These are phyloP conservation scores for Chelmon rostratus DNA, from an alignment of 2,797 vertebrate species.

Conservation along the genomic window DNA sequence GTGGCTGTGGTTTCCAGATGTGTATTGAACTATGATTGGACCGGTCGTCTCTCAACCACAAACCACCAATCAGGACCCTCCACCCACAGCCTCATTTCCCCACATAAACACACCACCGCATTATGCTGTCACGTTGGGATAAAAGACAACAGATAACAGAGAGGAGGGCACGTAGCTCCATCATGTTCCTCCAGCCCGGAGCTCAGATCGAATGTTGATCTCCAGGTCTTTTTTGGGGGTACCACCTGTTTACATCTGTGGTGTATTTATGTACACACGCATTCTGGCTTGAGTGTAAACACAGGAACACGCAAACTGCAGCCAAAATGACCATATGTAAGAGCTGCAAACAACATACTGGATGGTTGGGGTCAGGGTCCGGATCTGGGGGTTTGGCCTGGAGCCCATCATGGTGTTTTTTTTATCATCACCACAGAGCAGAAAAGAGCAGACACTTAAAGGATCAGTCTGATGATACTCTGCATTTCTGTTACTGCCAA, in stretches of 20 bases:
- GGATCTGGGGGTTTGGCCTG: slow-evolving; percentile 26
- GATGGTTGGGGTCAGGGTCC: neutral
- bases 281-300: too few relatives aligned
- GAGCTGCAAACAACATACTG: neutral
- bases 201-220: too few relatives aligned
- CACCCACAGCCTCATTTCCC: slow-evolving; percentile 48
- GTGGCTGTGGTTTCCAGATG: slow-evolving; percentile 11
- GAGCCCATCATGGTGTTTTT: neutral
- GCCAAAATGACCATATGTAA: neutral
- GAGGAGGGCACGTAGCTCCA: neutral
- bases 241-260: too few relatives aligned
- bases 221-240: too few relatives aligned
- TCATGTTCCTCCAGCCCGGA: neutral
- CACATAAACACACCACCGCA: slow-evolving; percentile 34
- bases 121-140: neutral
- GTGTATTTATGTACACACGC: too few relatives aligned
- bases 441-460: neutral
- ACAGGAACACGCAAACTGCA: neutral
- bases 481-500: neutral
- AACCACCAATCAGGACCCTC: slow-evolving; percentile 70
- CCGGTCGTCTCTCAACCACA: slow-evolving; percentile 24
- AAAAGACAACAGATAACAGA: neutral
- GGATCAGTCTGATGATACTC: neutral
- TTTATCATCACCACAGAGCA: slow-evolving; percentile 11
- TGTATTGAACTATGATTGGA: slow-evolving; percentile 24